A percentile compares a stretch with the other conserved stretches of the same genome.
These are phyloP conservation scores for Phrynocephalus guinanensis DNA, from an alignment of 2,797 vertebrate genomes.

Conservation along the genomic window DNA sequence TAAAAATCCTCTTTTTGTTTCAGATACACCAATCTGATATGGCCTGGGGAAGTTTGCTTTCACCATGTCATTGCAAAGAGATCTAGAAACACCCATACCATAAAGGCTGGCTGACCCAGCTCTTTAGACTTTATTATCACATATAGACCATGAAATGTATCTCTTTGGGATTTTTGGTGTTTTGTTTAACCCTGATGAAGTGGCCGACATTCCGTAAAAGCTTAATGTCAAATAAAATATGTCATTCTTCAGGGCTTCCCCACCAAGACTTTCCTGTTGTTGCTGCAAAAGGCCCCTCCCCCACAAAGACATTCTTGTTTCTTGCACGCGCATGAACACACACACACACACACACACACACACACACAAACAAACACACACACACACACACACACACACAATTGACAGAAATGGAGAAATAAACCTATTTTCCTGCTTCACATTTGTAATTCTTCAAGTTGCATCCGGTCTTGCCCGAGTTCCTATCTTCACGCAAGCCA, in stretches of 20 bases:
- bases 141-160: background rate
- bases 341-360: too few species aligned
- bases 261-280: too few species aligned
- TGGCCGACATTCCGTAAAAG: too few species aligned
- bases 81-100: background rate
- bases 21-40: background rate
- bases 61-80: too few species aligned
- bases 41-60: too few species aligned
- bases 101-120: background rate
- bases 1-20: background rate
- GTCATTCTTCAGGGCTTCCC: too few species aligned
- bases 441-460: background rate
- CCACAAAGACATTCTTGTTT: background rate
- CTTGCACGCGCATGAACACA: background rate
- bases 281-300: too few species aligned
- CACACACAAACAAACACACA: too few species aligned
- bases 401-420: conserved; percentile 1
- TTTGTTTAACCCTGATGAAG: too few species aligned
- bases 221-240: too few species aligned
- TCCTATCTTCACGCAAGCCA: background rate
- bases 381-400: too few species aligned
- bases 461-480: background rate
- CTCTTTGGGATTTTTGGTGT: too few species aligned
- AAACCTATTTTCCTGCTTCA: background rate
- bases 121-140: background rate